Evolutionary conservation across 1,140 invertebrate genomes (phyloP).

Genomic region (Caerostris darwini): DNA sequence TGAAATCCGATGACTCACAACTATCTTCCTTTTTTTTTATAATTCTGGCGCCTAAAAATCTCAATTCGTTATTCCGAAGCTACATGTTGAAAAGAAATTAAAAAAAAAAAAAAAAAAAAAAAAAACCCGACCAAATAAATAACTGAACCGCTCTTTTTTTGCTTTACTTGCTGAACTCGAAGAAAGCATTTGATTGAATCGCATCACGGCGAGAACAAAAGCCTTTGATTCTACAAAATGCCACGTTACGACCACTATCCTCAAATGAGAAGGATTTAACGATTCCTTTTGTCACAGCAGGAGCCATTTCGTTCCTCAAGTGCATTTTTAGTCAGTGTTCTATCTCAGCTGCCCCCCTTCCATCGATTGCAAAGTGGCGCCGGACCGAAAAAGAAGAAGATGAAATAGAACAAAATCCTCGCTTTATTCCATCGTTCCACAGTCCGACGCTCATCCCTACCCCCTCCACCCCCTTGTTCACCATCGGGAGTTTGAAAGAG

Average conservation of each 20-base stretch:
- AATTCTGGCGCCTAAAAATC: background rate
- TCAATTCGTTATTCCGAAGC: background rate
- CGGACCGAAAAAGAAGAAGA: constrained; percentile 11
- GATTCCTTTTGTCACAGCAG: constrained; percentile 6
- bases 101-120: too few species aligned
- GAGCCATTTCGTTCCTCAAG: constrained; percentile 14
- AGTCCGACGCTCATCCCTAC: background rate
- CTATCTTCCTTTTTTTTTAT: background rate
- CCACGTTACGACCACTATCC: constrained; percentile 21
- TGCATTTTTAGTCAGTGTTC: constrained; percentile 23
- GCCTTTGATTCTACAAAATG: constrained; percentile 1
- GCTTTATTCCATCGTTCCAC: constrained; percentile 4
- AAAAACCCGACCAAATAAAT: background rate
- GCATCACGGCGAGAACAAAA: background rate
- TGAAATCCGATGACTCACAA: too few species aligned
- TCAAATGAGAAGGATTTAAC: constrained; percentile 16
- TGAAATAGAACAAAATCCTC: constrained; percentile 32
- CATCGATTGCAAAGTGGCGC: constrained; percentile 34
- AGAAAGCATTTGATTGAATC: constrained; percentile 24
- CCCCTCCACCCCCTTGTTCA: background rate
- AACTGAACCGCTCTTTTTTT: too few species aligned
- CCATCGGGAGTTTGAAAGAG: background rate
- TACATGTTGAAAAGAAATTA: background rate
- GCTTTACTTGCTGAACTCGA: background rate
- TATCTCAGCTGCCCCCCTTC: background rate